Evolutionary conservation across 2,113 vertebrate genomes (phyloP).

Genomic region (Fregata magnificens): DNA sequence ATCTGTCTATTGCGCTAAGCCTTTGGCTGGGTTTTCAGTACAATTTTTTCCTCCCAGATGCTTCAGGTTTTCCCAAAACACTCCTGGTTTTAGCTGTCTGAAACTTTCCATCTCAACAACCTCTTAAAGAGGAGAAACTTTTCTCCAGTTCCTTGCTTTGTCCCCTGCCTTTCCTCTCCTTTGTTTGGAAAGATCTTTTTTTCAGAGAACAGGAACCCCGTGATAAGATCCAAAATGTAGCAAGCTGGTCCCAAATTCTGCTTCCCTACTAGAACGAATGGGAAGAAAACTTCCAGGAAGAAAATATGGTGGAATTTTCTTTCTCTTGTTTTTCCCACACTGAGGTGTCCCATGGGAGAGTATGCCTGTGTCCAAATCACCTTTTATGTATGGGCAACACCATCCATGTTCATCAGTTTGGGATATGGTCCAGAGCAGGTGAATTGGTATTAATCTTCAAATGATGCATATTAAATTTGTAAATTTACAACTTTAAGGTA

Average conservation of each 20-base stretch:
- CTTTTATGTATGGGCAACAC: neutral
- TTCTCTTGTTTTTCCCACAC: neutral
- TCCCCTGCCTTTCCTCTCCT: neutral
- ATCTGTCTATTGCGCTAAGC: neutral
- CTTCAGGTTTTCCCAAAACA: neutral
- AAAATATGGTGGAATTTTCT: neutral
- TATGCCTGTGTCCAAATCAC: neutral
- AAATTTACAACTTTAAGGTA: neutral
- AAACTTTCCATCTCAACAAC: neutral
- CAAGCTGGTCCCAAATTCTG: neutral
- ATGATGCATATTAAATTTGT: neutral
- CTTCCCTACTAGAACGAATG: neutral
- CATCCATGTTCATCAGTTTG: neutral
- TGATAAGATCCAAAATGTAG: neutral
- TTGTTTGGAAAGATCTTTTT: neutral
- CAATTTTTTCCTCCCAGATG: neutral
- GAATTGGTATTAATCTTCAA: neutral
- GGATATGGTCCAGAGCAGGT: neutral
- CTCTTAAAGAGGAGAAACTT: neutral
- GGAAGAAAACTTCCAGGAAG: neutral
- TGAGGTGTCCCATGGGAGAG: neutral
- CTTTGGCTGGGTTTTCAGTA: neutral
- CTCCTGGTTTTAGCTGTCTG: neutral
- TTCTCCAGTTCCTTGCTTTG: neutral
- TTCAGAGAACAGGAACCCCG: neutral